Conservation (phyloP, 2,113 vertebrate genomes). For the Leucopsar rothschildi region DNA sequence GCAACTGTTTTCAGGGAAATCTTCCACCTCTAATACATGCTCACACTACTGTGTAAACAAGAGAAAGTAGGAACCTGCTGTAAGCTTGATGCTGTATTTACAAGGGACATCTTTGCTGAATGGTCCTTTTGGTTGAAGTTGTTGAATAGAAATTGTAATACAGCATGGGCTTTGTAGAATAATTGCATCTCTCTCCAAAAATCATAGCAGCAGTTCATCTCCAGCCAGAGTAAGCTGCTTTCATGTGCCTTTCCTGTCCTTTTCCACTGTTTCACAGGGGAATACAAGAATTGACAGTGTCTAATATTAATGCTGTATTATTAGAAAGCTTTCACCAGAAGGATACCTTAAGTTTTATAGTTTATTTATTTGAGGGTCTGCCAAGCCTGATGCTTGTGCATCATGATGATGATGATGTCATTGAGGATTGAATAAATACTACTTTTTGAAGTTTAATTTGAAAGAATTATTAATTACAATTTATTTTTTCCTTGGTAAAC, state of each 20-base stretch:
- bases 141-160: neutral
- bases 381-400: neutral
- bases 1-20: neutral
- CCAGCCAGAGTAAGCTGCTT: neutral
- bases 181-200: neutral
- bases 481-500: neutral
- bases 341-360: neutral
- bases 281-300: neutral
- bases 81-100: neutral
- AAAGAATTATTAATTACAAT: neutral
- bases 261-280: neutral
- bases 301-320: neutral
- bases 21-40: neutral
- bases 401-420: neutral
- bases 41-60: accelerated
- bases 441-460: neutral
- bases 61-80: neutral
- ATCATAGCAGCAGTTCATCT: neutral
- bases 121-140: neutral
- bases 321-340: neutral
- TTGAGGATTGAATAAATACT: neutral
- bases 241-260: neutral
- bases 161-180: neutral
- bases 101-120: neutral
- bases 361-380: neutral